Percentiles rank a stretch among this genome's conserved stretches.
Evolutionary conservation across 2,888 invertebrate genomes (phyloP).

Genomic region (Leptinotarsa haldemani): DNA sequence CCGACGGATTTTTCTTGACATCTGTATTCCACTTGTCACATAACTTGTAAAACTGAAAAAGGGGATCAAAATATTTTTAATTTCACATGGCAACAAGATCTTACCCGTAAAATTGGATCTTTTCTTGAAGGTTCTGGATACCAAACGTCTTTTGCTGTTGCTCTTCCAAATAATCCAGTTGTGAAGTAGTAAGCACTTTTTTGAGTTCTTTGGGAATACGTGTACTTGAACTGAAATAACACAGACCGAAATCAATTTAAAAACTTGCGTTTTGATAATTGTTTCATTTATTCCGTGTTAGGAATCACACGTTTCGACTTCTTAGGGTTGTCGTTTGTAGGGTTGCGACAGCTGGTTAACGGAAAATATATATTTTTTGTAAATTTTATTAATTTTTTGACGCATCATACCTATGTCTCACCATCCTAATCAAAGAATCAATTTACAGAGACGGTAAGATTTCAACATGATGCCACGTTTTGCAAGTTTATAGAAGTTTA

Average conservation of each 20-base stretch:
- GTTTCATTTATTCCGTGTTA: no score
- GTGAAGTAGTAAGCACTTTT: slow-evolving; percentile 82
- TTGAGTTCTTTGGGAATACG: slow-evolving; percentile 80
- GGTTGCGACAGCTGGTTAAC: no score
- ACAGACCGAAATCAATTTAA: slow-evolving; percentile 20
- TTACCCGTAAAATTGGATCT: slow-evolving; percentile 63
- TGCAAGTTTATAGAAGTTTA: no score
- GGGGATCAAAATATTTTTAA: neutral
- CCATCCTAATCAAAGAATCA: no score
- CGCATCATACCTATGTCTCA: no score
- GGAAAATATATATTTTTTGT: no score
- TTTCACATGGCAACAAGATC: slow-evolving; percentile 20
- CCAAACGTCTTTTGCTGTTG: slow-evolving; percentile 71
- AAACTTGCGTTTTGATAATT: no score
- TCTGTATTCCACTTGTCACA: slow-evolving; percentile 61
- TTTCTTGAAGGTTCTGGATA: slow-evolving; percentile 74
- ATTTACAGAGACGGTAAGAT: no score
- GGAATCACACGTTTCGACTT: no score
- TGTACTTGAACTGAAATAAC: slow-evolving; percentile 77
- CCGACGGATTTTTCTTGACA: slow-evolving; percentile 58
- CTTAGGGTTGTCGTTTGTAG: no score
- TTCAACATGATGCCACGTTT: no score
- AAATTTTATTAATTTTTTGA: no score
- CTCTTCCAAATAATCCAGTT: slow-evolving; percentile 79
- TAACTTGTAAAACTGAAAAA: slow-evolving; percentile 63